Percentiles rank a stretch among this genome's conserved stretches.
Conservation (phyloP, 2,797 vertebrate genomes). For the Leptodactylus fallax region DNA sequence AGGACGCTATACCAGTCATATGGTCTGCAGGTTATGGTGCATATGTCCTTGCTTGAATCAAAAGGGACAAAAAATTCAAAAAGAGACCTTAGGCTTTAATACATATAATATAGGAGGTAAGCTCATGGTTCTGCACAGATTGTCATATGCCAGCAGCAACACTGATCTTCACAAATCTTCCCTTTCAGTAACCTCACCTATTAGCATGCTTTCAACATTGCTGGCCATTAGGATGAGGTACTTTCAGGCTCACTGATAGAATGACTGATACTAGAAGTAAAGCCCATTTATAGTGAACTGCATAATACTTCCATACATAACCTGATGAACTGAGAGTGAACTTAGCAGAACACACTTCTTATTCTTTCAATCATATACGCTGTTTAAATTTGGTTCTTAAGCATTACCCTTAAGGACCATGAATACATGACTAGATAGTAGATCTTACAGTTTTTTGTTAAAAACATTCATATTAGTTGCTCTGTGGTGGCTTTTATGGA, state of each 20-base stretch:
- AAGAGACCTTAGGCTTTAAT: no score
- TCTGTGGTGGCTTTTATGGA: not conserved
- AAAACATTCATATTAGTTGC: not conserved
- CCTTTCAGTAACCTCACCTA: not conserved
- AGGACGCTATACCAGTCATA: no score
- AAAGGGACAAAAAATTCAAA: not conserved
- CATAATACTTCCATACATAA: not conserved
- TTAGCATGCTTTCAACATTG: not conserved
- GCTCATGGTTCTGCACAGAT: not conserved
- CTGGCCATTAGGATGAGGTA: not conserved
- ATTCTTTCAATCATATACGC: not conserved
- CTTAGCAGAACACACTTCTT: not conserved
- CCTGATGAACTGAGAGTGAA: not conserved
- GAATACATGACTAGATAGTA: not conserved
- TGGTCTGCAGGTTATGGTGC: no score
- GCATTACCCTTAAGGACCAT: not conserved
- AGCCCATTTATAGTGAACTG: not conserved
- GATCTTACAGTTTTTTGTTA: not conserved
- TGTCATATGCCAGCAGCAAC: not conserved
- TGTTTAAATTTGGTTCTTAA: not conserved
- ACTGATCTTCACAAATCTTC: not conserved
- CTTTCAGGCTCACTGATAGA: not conserved
- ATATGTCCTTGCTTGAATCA: no score
- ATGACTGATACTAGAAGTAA: not conserved
- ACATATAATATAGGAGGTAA: no score